Evolutionary conservation across 53 echinoderm and acorn worm genomes (phyloP), one percentile per base, ranked within the genome.

Genomic region (Arbacia lixula): DNA sequence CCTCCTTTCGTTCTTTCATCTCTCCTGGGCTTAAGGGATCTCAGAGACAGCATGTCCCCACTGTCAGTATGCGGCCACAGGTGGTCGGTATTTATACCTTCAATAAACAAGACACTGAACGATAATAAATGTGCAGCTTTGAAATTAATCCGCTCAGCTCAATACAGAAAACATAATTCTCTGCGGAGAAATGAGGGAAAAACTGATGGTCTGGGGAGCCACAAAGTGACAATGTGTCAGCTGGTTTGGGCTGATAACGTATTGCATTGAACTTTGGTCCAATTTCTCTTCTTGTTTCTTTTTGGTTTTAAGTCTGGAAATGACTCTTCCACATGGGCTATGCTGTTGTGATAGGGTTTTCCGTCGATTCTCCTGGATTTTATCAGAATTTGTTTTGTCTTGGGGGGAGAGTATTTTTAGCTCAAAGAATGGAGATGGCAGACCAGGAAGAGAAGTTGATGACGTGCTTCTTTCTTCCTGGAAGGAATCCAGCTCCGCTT

Each of bases 11-110:
- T n/a, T n/a, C n/a, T n/a, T n/a, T n/a, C n/a, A n/a, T n/a, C n/a
- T n/a, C n/a, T n/a, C n/a, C n/a, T n/a, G n/a, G n/a, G n/a, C n/a
- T n/a, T n/a, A n/a, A n/a, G n/a, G n/a, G n/a, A n/a, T n/a, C n/a
- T n/a, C n/a, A n/a, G n/a, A n/a, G n/a, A n/a, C n/a, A n/a, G n/a
- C n/a, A n/a, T n/a, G n/a, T n/a, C n/a, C n/a, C n/a, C n/a, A n/a
- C n/a, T n/a, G n/a, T n/a, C n/a, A n/a, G n/a, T n/a, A n/a, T n/a
- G n/a, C n/a, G n/a, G n/a, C n/a, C 67, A 67, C 67, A 67, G 67
- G 67, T 67, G 67, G 67, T 38, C 31, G 64, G 3, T 63, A 63
- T 63, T 63, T 38, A 67, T 36, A 67, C 67, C 39, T 67, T 67
- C 67, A 25, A 67, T 67, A 67, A 36, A 67, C 37, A 67, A 21